Evolutionary conservation across 37 sponge, comb jelly and placozoan species (phyloP), one percentile per base, ranked within the genome.

Genomic region (Amphimedon queenslandica): DNA sequence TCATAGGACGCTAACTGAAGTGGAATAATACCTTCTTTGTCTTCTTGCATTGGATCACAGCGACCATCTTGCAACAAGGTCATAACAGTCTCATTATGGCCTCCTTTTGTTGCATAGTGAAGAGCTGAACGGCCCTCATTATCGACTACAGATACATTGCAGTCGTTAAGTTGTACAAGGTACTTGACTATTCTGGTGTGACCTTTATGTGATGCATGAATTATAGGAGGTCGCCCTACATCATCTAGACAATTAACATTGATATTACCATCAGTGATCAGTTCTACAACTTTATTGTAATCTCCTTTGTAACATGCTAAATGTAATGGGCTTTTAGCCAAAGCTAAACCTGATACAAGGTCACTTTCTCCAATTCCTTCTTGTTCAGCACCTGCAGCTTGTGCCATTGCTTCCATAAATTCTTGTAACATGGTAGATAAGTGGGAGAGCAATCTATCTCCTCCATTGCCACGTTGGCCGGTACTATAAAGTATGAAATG

Each of bases 41-140:
- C 74, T 66, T 51, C 74, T 21, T 18, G 20, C 56, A 65, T 65
- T 37, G 28, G 58, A 47, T 58, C 65, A 36, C 66, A 63, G 28
- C 61, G 63, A n/a, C 73, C 73, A 24, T 72, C 81, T 32, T 72
- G 67, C 0, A 80, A 38, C 24, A 80, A 65, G 6, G 72, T 43
- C 4, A 73, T 33, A 4, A 72, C 65, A 1, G 64, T 40, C 2
- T 72, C 47, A 32, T 5, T 64, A 39, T 80, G 42, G n/a, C 81
- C 81, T 18, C 28, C 47, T 64, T 80, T 65, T 20, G 56, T 29
- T 34, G 81, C 81, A 72, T 71, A 55, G 34, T 79, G 80, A 39
- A 79, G 3, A 58, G 80, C 37, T 21, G 43, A 39, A 58, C 80
- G 80, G 1, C 82, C 82, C 2, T 38, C 20, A 3, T 74, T 73